These are phyloP conservation scores for Drosophila sechellia DNA, from an alignment of 1,140 invertebrate genomes.

Conservation along the genomic window DNA sequence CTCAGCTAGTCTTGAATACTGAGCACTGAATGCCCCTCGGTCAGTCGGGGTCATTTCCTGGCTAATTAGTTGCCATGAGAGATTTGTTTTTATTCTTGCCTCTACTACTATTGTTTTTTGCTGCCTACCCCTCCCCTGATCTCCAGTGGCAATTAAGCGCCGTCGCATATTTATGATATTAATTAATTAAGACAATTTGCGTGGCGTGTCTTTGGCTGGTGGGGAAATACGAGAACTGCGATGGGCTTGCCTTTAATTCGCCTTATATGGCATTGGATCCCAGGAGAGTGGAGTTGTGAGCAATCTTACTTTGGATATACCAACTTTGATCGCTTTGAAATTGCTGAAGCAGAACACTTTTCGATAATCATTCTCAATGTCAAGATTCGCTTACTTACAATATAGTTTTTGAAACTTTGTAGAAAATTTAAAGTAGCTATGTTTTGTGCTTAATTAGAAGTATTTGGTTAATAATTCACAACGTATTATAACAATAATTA, in stretches of 20 bases:
- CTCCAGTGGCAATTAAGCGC: slow-evolving; percentile 70
- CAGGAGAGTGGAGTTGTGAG: slow-evolving; percentile 12
- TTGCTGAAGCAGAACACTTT: neutral
- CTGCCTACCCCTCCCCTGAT: slow-evolving; percentile 1
- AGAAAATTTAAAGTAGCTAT: neutral
- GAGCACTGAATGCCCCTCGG: slow-evolving; percentile 48
- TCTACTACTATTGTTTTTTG: slow-evolving; percentile 10
- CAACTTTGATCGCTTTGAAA: neutral
- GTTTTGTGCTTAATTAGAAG: too few relatives aligned
- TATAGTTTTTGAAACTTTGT: neutral
- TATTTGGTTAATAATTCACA: too few relatives aligned
- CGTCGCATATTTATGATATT: slow-evolving; percentile 79
- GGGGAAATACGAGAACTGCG: slow-evolving; percentile 50
- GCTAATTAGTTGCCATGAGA: slow-evolving; percentile 80
- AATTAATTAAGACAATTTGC: slow-evolving; percentile 80
- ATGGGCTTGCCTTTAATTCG: slow-evolving; percentile 36
- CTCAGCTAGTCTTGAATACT: slow-evolving; percentile 16
- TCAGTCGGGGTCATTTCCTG: slow-evolving; percentile 80
- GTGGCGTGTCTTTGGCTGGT: slow-evolving; percentile 55
- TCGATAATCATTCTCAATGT: neutral
- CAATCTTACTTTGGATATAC: slow-evolving; percentile 1
- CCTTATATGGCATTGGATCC: slow-evolving; percentile 38
- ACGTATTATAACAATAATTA: too few relatives aligned
- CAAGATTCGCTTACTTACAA: neutral
- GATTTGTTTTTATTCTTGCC: slow-evolving; percentile 47